Percentiles rank a stretch among this genome's conserved stretches.
Conservation (phyloP, 2,888 invertebrate genomes). For the Thymelicus acteon region DNA sequence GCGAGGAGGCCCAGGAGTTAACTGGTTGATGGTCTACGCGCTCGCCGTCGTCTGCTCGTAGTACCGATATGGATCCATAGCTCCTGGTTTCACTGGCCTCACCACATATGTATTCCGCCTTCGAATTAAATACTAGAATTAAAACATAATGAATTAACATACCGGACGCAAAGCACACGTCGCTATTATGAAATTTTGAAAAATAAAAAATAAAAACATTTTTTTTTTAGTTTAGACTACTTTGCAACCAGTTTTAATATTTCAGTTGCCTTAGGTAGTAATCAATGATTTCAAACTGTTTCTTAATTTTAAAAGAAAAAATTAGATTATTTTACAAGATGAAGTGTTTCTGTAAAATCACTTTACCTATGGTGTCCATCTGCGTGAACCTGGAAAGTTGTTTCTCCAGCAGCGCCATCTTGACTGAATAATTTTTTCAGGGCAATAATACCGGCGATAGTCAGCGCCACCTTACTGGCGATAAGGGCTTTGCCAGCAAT, state of each 20-base stretch:
- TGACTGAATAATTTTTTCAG: conserved; percentile 90
- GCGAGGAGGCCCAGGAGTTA: conserved; percentile 39
- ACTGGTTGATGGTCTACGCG: conserved; percentile 52
- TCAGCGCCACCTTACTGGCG: conserved; percentile 89
- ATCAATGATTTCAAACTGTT: too few relatives aligned
- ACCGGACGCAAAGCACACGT: neutral
- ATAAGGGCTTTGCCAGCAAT: conserved; percentile 90
- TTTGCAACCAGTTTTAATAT: too few relatives aligned
- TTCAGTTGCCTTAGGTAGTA: too few relatives aligned
- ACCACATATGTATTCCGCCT: conserved; percentile 87
- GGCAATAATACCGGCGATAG: conserved; percentile 89
- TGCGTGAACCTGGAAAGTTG: conserved; percentile 88
- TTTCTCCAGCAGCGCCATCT: conserved; percentile 85
- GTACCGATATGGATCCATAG: conserved; percentile 86
- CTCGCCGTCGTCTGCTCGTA: conserved; percentile 75
- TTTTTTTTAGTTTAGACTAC: too few relatives aligned
- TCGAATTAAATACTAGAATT: conserved; percentile 84
- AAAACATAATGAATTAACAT: conserved; percentile 66
- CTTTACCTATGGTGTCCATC: conserved; percentile 86
- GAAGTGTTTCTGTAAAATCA: too few relatives aligned
- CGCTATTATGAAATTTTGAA: too few relatives aligned
- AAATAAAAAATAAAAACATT: too few relatives aligned
- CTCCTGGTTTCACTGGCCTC: conserved; percentile 82
- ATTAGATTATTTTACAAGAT: too few relatives aligned
- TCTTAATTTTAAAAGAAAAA: too few relatives aligned